Conservation (phyloP, 2,797 vertebrate species). For the Takifugu ocellatus region DNA sequence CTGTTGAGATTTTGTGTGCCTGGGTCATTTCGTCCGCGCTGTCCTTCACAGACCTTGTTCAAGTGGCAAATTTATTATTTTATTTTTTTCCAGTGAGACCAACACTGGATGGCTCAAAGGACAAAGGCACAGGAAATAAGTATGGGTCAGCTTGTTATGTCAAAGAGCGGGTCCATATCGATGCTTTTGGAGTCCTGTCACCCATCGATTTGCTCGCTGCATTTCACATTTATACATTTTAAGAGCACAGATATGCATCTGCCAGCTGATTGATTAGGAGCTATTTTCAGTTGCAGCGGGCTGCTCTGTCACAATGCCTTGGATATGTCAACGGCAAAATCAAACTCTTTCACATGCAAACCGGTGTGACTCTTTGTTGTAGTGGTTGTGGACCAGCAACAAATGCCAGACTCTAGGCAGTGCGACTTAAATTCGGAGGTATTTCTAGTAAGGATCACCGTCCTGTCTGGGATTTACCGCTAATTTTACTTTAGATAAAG, state of each 20-base stretch:
- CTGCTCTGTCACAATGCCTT: constrained; percentile 59
- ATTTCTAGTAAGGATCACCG: constrained; percentile 1
- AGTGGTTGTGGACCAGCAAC: neutral
- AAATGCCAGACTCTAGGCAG: constrained; percentile 25
- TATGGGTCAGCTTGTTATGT: constrained; percentile 61
- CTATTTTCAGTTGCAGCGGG: constrained; percentile 63
- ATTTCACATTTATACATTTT: constrained; percentile 72
- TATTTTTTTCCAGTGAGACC: constrained; percentile 47
- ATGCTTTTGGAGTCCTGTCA: constrained; percentile 71
- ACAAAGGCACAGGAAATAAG: constrained; percentile 66
- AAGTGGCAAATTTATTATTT: constrained; percentile 42
- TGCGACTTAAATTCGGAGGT: constrained; percentile 16
- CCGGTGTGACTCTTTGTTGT: constrained; percentile 10
- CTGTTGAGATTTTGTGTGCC: constrained; percentile 8
- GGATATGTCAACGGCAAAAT: constrained; percentile 63
- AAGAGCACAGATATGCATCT: constrained; percentile 75
- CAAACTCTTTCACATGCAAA: constrained; percentile 59
- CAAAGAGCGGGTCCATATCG: constrained; percentile 69
- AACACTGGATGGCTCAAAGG: constrained; percentile 34
- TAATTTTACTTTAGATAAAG: neutral
- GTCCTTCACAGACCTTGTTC: constrained; percentile 68
- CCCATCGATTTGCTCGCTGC: constrained; percentile 64
- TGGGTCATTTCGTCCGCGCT: constrained; percentile 29
- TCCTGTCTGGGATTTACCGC: neutral
- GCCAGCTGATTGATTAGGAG: constrained; percentile 71